Conservation (phyloP, 2,888 invertebrate genomes). For the Coenonympha arcania region DNA sequence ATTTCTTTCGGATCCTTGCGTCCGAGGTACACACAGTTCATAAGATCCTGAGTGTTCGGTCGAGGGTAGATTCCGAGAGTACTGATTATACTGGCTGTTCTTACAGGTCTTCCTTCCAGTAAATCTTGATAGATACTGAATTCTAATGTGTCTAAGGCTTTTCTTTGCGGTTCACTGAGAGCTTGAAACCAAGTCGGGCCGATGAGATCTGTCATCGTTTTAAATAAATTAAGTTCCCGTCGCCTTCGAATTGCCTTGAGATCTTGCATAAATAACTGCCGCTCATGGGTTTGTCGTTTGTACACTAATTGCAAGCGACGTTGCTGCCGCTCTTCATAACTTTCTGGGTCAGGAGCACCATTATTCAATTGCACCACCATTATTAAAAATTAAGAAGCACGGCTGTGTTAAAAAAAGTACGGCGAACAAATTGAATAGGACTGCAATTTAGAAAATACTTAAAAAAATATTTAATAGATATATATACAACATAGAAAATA, state of each 20-base stretch:
- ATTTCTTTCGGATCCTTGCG: slow-evolving; percentile 54
- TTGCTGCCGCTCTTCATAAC: slow-evolving; percentile 37
- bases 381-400: slow-evolving; percentile 4
- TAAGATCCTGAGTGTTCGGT: slow-evolving; percentile 44
- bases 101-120: slow-evolving; percentile 50
- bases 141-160: slow-evolving; percentile 46
- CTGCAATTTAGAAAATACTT: slow-evolving; percentile 50
- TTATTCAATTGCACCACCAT: slow-evolving; percentile 40
- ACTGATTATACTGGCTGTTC: slow-evolving; percentile 41
- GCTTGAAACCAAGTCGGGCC: slow-evolving; percentile 65
- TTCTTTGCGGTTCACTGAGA: slow-evolving; percentile 53
- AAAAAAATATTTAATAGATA: slow-evolving; percentile 6
- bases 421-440: slow-evolving; percentile 16
- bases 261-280: slow-evolving; percentile 56
- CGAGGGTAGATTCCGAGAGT: slow-evolving; percentile 49
- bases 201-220: slow-evolving; percentile 35
- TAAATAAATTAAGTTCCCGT: slow-evolving; percentile 34
- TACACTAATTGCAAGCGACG: slow-evolving; percentile 47
- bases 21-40: slow-evolving; percentile 49
- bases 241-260: slow-evolving; percentile 45
- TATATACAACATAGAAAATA: neutral
- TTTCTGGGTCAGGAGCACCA: slow-evolving; percentile 39
- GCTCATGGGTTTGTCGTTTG: slow-evolving; percentile 44
- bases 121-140: slow-evolving; percentile 54
- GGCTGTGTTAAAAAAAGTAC: neutral